Conservation (phyloP, 2,797 vertebrate genomes). For the Potorous gilbertii region DNA sequence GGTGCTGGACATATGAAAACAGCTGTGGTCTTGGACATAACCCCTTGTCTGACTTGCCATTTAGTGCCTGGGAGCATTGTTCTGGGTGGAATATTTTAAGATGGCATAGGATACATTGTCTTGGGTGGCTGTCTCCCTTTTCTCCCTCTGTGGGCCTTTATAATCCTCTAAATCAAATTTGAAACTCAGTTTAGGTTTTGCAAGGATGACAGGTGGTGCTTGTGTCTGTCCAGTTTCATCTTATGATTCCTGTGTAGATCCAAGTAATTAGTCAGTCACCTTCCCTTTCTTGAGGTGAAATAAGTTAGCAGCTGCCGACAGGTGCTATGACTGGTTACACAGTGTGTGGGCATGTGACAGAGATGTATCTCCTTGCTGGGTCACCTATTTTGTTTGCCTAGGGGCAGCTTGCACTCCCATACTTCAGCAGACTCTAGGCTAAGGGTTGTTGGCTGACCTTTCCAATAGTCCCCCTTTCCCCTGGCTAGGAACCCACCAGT, state of each 20-base stretch:
- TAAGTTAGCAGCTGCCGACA: not conserved
- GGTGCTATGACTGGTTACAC: not conserved
- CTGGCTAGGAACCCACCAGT: not conserved
- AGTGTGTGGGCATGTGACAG: not conserved
- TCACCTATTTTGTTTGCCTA: not conserved
- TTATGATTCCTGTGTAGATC: conserved; percentile 1
- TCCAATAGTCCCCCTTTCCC: not conserved
- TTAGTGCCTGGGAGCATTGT: not conserved
- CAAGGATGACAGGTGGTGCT: conserved; percentile 45
- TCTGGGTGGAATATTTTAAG: conserved; percentile 11
- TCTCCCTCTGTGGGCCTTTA: not conserved
- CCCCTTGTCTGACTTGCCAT: not conserved
- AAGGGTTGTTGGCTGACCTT: not conserved
- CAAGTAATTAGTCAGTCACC: not conserved
- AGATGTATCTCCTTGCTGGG: not conserved
- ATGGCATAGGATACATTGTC: conserved; percentile 24
- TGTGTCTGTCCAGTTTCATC: conserved; percentile 62
- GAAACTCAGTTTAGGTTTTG: not conserved
- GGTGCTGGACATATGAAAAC: conserved; percentile 99
- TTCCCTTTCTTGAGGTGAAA: not conserved
- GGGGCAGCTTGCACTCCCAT: not conserved
- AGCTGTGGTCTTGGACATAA: conserved; percentile 92
- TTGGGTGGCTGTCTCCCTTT: not conserved
- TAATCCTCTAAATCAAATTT: not conserved
- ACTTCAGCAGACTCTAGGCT: not conserved